These are phyloP conservation scores for Phenganax stokvisi DNA, from an alignment of 92 coral and sea anemone species.

Conservation along the genomic window DNA sequence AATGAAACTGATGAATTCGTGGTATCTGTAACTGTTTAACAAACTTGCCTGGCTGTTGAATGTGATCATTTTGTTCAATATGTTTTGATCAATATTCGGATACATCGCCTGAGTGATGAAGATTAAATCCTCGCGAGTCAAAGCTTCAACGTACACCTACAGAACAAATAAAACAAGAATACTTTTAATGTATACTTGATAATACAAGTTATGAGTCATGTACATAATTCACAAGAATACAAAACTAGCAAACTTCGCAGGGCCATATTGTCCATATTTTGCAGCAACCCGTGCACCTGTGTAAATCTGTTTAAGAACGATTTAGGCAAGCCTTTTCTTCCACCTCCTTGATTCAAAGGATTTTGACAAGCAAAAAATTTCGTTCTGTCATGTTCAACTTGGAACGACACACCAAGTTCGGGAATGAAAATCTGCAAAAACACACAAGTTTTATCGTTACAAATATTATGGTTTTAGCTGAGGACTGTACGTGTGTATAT, in stretches of 20 bases:
- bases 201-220: no score
- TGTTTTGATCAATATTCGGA: conserved; percentile 56
- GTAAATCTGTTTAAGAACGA: conserved; percentile 94
- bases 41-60: conserved; percentile 68
- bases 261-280: no score
- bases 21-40: no score
- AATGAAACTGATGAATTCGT: no score
- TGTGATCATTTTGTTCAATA: conserved; percentile 69
- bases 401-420: conserved; percentile 85
- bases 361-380: conserved; percentile 93
- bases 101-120: conserved; percentile 79
- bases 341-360: conserved; percentile 96
- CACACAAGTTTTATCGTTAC: background rate
- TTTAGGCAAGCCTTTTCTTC: conserved; percentile 93
- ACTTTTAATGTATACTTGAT: background rate
- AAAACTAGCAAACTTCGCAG: no score
- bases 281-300: conserved; percentile 50
- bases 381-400: conserved; percentile 71
- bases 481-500: background rate
- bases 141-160: conserved; percentile 84
- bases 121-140: conserved; percentile 69
- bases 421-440: conserved; percentile 78
- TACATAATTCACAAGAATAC: no score
- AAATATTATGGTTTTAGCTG: background rate
- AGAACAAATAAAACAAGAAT: background rate